Percentiles rank a stretch among this genome's conserved stretches.
phyloP scores from a whole-genome alignment of 2,797 vertebrate species.

The Ambastaia sidthimunki region DNA sequence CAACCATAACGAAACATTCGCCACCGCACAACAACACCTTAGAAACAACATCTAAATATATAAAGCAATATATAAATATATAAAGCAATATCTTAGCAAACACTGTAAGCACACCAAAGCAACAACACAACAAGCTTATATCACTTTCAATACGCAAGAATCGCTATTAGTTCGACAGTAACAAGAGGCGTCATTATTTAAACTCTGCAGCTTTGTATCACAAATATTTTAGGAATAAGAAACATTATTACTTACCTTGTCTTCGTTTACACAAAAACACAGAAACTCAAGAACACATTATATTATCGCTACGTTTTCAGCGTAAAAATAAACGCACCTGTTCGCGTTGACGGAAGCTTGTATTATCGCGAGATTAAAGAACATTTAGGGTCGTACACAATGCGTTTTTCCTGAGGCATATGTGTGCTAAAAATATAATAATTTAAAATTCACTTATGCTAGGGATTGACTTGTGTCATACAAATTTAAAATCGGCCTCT shows the following conservation, averaged over 20 bases:
- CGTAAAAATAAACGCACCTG: too few species aligned
- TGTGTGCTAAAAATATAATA: not conserved
- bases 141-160: not conserved
- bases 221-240: not conserved
- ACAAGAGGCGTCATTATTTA: not conserved
- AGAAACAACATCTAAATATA: not conserved
- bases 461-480: not conserved
- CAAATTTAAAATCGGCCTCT: not conserved
- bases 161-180: not conserved
- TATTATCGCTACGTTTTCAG: not conserved
- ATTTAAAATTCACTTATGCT: not conserved
- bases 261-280: not conserved
- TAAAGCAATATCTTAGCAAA: not conserved
- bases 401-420: not conserved
- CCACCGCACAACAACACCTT: not conserved
- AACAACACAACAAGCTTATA: not conserved
- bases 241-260: not conserved
- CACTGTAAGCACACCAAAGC: not conserved
- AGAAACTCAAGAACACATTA: not conserved
- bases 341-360: too few species aligned
- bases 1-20: not conserved
- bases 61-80: not conserved
- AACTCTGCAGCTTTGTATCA: not conserved
- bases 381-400: not conserved
- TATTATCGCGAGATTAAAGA: not conserved